Conservation (phyloP, 2,797 vertebrate genomes). For the Argentina silus region DNA sequence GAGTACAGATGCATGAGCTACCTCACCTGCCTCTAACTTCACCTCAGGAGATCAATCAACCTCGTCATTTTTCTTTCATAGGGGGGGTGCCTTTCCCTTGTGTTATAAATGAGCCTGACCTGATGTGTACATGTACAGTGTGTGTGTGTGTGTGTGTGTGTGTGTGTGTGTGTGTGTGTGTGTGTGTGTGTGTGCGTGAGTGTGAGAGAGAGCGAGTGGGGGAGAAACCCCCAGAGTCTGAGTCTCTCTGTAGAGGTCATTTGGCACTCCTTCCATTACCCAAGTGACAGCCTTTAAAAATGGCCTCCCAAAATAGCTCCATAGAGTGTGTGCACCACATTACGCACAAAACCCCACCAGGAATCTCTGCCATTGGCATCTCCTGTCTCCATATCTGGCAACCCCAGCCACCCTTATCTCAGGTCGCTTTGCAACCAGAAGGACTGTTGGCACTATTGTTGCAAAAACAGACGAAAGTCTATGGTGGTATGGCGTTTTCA, state of each 20-base stretch:
- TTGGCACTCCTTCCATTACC: conserved; percentile 29
- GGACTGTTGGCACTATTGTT: neutral
- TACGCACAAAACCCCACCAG: conserved; percentile 4
- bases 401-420: neutral
- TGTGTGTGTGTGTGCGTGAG: neutral
- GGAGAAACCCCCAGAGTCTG: conserved; percentile 24
- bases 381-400: conserved; percentile 9
- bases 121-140: conserved; percentile 3
- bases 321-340: conserved; percentile 14
- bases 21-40: neutral
- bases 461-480: neutral
- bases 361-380: conserved; percentile 4
- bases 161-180: neutral
- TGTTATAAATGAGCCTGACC: conserved; percentile 5
- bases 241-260: conserved; percentile 17
- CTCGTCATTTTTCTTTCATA: neutral
- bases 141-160: conserved; percentile 5
- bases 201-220: too few relatives aligned
- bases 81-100: neutral
- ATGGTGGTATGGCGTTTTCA: neutral
- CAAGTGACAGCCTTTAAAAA: conserved; percentile 24
- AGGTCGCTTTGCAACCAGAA: neutral
- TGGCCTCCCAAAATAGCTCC: conserved; percentile 25
- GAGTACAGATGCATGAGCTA: neutral
- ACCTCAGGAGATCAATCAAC: conserved; percentile 11